Percentiles rank a stretch among this genome's conserved stretches.
Conservation (phyloP, 1,140 invertebrate genomes). For the Campodea augens region DNA sequence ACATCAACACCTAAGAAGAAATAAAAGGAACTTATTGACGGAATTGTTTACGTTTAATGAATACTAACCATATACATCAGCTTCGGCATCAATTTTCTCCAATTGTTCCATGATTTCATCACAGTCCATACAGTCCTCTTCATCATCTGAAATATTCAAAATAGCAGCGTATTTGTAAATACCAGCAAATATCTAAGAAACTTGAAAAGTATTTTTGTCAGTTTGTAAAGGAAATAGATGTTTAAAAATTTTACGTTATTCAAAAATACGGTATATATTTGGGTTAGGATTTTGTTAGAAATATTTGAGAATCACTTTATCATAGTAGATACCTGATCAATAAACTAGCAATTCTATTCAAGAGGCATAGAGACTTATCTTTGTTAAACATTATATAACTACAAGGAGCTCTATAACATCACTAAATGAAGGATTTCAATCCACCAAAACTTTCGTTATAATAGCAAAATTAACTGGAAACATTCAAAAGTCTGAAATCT, state of each 20-base stretch:
- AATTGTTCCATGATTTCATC: slow-evolving; percentile 67
- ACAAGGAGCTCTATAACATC: too few relatives aligned
- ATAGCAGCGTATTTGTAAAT: background rate
- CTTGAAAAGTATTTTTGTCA: too few relatives aligned
- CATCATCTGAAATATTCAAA: slow-evolving; percentile 45
- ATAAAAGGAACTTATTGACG: background rate
- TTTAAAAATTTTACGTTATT: too few relatives aligned
- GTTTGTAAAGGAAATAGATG: too few relatives aligned
- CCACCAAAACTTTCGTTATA: background rate
- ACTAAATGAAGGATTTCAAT: too few relatives aligned
- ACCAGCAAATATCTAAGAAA: too few relatives aligned
- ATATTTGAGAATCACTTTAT: too few relatives aligned
- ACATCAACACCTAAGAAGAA: slow-evolving; percentile 55
- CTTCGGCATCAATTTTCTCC: slow-evolving; percentile 85
- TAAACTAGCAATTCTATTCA: background rate
- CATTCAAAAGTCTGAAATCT: background rate
- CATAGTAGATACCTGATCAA: too few relatives aligned
- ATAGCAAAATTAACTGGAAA: background rate
- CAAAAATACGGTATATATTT: too few relatives aligned
- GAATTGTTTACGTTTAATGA: background rate
- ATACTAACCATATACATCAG: slow-evolving; percentile 56
- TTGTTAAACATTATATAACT: too few relatives aligned
- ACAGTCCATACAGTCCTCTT: slow-evolving; percentile 68
- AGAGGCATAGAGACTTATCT: too few relatives aligned
- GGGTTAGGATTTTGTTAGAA: too few relatives aligned